Conservation (phyloP, 1,140 invertebrate genomes). For the Cydia pomonella region DNA sequence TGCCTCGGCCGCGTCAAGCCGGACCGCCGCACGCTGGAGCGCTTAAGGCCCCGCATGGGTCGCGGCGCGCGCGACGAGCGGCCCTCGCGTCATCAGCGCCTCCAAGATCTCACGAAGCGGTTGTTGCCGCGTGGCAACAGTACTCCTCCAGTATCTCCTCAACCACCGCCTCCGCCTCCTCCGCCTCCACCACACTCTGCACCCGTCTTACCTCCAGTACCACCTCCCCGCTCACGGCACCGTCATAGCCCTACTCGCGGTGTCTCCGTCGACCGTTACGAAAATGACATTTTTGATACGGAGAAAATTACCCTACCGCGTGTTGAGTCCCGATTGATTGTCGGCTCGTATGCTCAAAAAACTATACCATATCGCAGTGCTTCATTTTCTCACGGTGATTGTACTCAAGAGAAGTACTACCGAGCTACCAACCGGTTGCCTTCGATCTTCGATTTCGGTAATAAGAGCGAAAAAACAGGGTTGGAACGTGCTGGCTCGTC, state of each 20-base stretch:
- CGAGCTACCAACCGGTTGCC: conserved; percentile 65
- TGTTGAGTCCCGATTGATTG: conserved; percentile 81
- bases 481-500: conserved; percentile 43
- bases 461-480: conserved; percentile 58
- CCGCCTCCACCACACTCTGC: conserved; percentile 64
- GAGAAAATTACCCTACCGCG: conserved; percentile 76
- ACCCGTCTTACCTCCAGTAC: conserved; percentile 67
- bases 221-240: conserved; percentile 63
- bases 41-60: conserved; percentile 88
- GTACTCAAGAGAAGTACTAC: conserved; percentile 76
- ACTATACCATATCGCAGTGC: conserved; percentile 88
- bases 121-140: conserved; percentile 78
- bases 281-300: conserved; percentile 67
- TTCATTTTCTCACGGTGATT: conserved; percentile 92
- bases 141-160: conserved; percentile 50
- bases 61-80: conserved; percentile 80
- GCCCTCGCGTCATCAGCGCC: conserved; percentile 83
- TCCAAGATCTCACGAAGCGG: conserved; percentile 89
- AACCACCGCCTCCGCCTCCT: conserved; percentile 61
- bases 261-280: conserved; percentile 64
- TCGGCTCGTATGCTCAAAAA: conserved; percentile 82
- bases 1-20: conserved; percentile 77
- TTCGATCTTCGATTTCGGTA: conserved; percentile 73
- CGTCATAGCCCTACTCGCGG: conserved; percentile 65
- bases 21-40: conserved; percentile 86